These are phyloP conservation scores for Fukomys damarensis DNA, from an alignment of 2,113 vertebrate species.

Conservation along the genomic window DNA sequence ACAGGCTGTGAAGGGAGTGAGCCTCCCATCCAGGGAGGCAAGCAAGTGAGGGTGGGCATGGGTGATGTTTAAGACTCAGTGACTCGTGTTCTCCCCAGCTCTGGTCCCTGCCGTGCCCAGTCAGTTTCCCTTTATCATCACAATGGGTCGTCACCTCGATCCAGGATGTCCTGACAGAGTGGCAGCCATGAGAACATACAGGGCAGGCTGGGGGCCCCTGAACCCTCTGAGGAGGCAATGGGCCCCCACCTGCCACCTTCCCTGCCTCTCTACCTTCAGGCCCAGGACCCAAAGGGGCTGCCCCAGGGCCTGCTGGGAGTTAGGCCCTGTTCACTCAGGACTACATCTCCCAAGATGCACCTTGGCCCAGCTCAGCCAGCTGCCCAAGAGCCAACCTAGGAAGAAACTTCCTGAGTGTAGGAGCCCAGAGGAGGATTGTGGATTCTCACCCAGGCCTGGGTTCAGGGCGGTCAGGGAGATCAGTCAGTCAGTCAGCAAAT, in stretches of 20 bases:
- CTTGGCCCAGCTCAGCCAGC: neutral
- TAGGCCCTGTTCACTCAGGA: neutral
- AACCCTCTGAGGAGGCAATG: neutral
- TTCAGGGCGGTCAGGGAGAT: neutral
- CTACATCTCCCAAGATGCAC: constrained; percentile 69
- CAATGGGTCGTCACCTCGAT: neutral
- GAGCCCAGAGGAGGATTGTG: neutral
- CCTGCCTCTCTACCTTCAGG: neutral
- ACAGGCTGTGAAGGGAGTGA: neutral
- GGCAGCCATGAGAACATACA: neutral
- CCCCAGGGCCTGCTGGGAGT: neutral
- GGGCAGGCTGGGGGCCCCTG: neutral
- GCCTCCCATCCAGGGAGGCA: neutral
- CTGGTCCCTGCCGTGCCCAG: neutral
- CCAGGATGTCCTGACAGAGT: neutral
- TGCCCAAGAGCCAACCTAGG: neutral
- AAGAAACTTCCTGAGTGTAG: neutral
- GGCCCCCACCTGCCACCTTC: neutral
- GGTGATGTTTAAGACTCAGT: neutral
- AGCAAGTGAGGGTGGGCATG: neutral
- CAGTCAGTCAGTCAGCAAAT: neutral
- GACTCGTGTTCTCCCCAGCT: neutral
- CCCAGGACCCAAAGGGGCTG: neutral
- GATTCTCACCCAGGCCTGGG: neutral
- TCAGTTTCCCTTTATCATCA: neutral